phyloP scores from a whole-genome alignment of 2,113 vertebrate genomes.

The Rhombomys opimus region DNA sequence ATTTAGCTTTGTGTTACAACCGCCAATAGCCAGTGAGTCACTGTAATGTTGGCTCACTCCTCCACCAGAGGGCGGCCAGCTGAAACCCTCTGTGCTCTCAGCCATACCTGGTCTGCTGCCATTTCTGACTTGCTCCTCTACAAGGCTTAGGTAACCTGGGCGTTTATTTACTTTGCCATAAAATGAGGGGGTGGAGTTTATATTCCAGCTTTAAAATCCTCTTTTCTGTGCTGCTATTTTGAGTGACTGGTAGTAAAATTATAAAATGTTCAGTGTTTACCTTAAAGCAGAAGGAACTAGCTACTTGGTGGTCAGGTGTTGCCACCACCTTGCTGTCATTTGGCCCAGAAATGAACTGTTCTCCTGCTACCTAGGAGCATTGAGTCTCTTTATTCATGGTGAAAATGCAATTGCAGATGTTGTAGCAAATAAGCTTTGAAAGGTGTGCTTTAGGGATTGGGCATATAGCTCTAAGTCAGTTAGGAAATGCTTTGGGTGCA shows the following conservation, averaged over 20 bases:
- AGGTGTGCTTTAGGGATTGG: background rate
- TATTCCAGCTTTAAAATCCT: background rate
- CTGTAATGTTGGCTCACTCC: background rate
- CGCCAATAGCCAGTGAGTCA: background rate
- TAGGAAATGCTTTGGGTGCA: background rate
- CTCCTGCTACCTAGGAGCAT: background rate
- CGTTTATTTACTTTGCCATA: background rate
- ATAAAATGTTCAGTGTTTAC: background rate
- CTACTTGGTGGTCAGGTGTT: background rate
- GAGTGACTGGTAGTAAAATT: slow-evolving; percentile 39
- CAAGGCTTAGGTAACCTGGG: background rate
- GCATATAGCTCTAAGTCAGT: background rate
- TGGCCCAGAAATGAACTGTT: background rate
- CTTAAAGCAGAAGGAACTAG: slow-evolving; percentile 27
- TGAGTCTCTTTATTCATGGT: background rate
- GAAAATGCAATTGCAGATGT: background rate
- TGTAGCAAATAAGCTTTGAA: background rate
- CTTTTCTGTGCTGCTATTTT: slow-evolving; percentile 27
- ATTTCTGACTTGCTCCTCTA: background rate
- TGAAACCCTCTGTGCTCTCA: background rate
- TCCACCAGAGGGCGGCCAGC: background rate
- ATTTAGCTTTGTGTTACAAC: slow-evolving; percentile 15
- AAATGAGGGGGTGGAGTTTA: background rate
- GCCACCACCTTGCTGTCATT: background rate
- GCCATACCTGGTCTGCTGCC: background rate